Percentiles rank a stretch among this genome's conserved stretches.
These are phyloP conservation scores for Pandemis heparana DNA, from an alignment of 2,888 invertebrate genomes.

Conservation along the genomic window DNA sequence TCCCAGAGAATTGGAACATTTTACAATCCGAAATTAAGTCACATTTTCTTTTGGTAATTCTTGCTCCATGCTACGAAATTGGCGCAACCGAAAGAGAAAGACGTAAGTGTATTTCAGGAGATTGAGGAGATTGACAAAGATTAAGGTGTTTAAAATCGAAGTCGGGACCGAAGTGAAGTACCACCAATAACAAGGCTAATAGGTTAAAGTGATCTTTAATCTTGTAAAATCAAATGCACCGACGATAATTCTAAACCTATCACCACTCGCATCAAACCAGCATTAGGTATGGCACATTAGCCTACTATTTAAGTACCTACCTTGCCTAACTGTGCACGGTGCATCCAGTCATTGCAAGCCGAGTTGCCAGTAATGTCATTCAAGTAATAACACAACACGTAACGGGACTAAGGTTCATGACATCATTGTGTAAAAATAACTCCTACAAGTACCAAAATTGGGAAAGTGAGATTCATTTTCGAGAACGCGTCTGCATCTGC, in stretches of 20 bases:
- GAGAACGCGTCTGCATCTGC: neutral
- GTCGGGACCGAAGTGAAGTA: too few species aligned
- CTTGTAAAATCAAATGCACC: neutral
- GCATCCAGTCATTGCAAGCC: slow-evolving; percentile 6
- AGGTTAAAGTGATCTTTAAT: neutral
- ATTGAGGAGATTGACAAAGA: neutral
- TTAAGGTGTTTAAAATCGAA: neutral
- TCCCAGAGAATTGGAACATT: neutral
- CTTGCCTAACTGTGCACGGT: neutral
- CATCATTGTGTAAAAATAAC: slow-evolving; percentile 9
- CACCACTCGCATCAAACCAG: neutral
- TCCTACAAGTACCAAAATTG: neutral
- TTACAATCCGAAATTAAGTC: neutral
- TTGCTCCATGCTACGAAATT: neutral
- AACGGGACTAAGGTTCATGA: slow-evolving; percentile 15
- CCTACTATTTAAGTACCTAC: slow-evolving; percentile 7
- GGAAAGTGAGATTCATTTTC: slow-evolving; percentile 7
- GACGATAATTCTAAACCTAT: neutral
- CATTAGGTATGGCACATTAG: slow-evolving; percentile 3
- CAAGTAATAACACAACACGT: slow-evolving; percentile 3
- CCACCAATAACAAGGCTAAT: too few species aligned
- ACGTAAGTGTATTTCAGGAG: neutral
- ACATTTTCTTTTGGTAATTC: neutral
- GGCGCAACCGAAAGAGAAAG: slow-evolving; percentile 1
- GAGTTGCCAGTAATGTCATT: neutral